These are phyloP conservation scores for Choloepus didactylus DNA, from an alignment of 2,797 vertebrate species.

Conservation along the genomic window DNA sequence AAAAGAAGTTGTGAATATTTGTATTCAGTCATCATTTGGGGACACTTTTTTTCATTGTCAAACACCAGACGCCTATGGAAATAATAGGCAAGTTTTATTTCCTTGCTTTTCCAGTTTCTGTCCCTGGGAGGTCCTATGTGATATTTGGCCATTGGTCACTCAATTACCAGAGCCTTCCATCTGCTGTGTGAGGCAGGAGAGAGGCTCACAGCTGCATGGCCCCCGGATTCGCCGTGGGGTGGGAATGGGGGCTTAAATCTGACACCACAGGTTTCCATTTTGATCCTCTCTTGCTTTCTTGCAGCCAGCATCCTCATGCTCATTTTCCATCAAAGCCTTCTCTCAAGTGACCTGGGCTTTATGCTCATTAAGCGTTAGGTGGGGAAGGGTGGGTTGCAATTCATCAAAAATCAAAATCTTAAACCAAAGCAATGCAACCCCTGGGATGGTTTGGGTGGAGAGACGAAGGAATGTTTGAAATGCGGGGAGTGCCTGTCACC, in stretches of 20 bases:
- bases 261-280: neutral
- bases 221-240: neutral
- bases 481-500: neutral
- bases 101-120: neutral
- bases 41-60: neutral
- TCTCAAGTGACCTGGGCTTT: neutral
- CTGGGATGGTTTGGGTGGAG: neutral
- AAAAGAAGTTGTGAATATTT: neutral
- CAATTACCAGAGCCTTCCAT: neutral
- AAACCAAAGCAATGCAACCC: neutral
- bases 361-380: neutral
- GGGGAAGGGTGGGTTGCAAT: neutral
- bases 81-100: neutral
- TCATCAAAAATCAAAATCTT: neutral
- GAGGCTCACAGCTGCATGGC: neutral
- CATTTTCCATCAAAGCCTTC: neutral
- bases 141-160: conserved; percentile 16
- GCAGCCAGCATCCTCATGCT: neutral
- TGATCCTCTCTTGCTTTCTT: neutral
- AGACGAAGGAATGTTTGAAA: neutral
- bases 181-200: neutral
- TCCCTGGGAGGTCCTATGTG: neutral
- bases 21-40: neutral
- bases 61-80: neutral
- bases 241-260: neutral